Evolutionary conservation across 92 coral and sea anemone species (phyloP).

Genomic region (Parazoanthus atlanticus): DNA sequence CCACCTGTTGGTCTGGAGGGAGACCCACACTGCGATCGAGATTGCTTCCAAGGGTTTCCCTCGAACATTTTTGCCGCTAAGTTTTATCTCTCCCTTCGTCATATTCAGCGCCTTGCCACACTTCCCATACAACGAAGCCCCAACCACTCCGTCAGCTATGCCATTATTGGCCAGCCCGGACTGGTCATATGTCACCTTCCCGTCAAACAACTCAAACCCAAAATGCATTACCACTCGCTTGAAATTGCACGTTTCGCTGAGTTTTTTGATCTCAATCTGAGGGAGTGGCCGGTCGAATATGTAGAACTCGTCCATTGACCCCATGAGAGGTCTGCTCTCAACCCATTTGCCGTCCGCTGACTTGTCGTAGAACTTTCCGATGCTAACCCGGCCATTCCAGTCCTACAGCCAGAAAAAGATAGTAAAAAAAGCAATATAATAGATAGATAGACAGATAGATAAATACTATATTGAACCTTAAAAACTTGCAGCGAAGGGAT

Average conservation of each 20-base stretch:
- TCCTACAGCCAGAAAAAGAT: slow-evolving; percentile 58
- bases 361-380: slow-evolving; percentile 82
- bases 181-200: slow-evolving; percentile 80
- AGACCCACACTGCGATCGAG: slow-evolving; percentile 89
- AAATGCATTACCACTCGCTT: slow-evolving; percentile 84
- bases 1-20: slow-evolving; percentile 89
- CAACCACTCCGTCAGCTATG: slow-evolving; percentile 64
- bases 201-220: slow-evolving; percentile 87
- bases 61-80: slow-evolving; percentile 70
- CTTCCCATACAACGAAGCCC: slow-evolving; percentile 64
- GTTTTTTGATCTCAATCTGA: slow-evolving; percentile 77
- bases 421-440: too few relatives aligned
- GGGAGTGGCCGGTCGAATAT: slow-evolving; percentile 81
- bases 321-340: slow-evolving; percentile 68
- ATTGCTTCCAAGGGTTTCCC: slow-evolving; percentile 94
- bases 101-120: slow-evolving; percentile 91
- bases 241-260: slow-evolving; percentile 87
- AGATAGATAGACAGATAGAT: too few relatives aligned
- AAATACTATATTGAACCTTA: too few relatives aligned
- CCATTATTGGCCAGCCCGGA: slow-evolving; percentile 98
- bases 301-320: slow-evolving; percentile 92
- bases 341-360: slow-evolving; percentile 76
- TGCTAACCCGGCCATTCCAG: slow-evolving; percentile 93
- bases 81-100: slow-evolving; percentile 81
- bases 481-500: too few relatives aligned